A percentile compares a stretch with the other conserved stretches of the same genome.
phyloP scores from a whole-genome alignment of 2,113 vertebrate species.

The Tichodroma muraria region DNA sequence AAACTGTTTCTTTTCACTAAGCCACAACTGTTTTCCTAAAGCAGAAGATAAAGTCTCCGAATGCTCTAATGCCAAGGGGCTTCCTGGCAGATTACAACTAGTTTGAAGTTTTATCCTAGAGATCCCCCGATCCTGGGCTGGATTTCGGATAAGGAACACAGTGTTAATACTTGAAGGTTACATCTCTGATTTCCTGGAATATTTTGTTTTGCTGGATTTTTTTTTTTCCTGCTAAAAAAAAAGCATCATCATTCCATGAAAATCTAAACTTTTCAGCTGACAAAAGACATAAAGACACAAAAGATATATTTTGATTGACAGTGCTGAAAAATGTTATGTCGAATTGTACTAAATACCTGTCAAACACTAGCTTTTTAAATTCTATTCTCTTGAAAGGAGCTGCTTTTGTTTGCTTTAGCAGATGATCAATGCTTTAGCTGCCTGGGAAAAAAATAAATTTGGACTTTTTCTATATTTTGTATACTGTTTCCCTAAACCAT shows the following conservation, averaged over 20 bases:
- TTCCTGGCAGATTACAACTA: background rate
- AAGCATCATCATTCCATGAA: background rate
- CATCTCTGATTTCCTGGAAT: background rate
- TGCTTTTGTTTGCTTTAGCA: background rate
- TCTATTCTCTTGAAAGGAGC: background rate
- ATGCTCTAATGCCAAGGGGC: background rate
- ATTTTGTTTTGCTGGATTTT: background rate
- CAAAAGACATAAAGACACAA: background rate
- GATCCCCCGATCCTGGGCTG: background rate
- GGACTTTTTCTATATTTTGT: background rate
- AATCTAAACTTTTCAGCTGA: background rate
- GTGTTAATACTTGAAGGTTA: background rate
- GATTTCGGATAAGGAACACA: background rate
- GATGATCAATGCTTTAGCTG: background rate
- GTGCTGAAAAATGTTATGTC: background rate
- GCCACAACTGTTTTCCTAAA: background rate
- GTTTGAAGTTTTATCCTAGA: background rate
- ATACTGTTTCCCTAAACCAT: background rate
- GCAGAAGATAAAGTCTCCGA: background rate
- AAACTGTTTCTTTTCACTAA: background rate
- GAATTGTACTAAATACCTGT: background rate
- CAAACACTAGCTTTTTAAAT: background rate
- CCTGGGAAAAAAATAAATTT: background rate
- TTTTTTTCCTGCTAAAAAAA: background rate
- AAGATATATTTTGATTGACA: background rate